A percentile compares a stretch with the other conserved stretches of the same genome.
These are phyloP conservation scores for Ctenopoma kingsleyae DNA, from an alignment of 2,797 vertebrate genomes.

Conservation along the genomic window DNA sequence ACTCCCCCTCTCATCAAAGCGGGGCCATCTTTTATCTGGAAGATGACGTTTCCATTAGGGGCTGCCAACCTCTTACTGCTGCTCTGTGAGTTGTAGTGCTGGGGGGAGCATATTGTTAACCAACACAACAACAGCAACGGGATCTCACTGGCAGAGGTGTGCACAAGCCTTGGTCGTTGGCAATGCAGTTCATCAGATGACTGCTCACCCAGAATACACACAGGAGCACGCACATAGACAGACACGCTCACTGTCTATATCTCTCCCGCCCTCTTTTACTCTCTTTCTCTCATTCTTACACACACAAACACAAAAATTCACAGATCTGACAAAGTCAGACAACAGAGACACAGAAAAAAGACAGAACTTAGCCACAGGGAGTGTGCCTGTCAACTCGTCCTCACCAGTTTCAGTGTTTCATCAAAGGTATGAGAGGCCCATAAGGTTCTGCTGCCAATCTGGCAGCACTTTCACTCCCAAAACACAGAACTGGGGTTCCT, in stretches of 20 bases:
- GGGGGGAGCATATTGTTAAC: conserved; percentile 76
- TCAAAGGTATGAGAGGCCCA: conserved; percentile 76
- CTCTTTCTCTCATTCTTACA: conserved; percentile 42
- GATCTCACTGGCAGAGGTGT: conserved; percentile 51
- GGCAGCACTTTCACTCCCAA: conserved; percentile 66
- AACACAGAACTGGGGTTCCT: conserved; percentile 54
- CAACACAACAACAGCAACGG: conserved; percentile 71
- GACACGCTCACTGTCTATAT: conserved; percentile 28
- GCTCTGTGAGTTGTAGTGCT: conserved; percentile 80
- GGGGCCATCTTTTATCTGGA: conserved; percentile 77
- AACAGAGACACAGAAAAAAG: conserved; percentile 59
- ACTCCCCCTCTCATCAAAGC: conserved; percentile 79
- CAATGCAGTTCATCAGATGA: conserved; percentile 71
- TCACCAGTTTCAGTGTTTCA: conserved; percentile 69
- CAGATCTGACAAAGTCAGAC: conserved; percentile 68
- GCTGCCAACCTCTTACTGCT: conserved; percentile 80
- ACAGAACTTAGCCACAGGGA: conserved; percentile 67
- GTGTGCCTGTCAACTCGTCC: conserved; percentile 67
- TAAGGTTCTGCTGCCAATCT: conserved; percentile 75
- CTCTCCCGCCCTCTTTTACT: conserved; percentile 32
- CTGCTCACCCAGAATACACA: conserved; percentile 73
- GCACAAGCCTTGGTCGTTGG: conserved; percentile 37
- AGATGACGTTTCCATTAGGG: conserved; percentile 86
- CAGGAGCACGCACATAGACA: conserved; percentile 35
- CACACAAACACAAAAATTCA: conserved; percentile 52